Base-by-base conservation (phyloP, 2,113 vertebrate species). In the Leucopsar rothschildi region DNA sequence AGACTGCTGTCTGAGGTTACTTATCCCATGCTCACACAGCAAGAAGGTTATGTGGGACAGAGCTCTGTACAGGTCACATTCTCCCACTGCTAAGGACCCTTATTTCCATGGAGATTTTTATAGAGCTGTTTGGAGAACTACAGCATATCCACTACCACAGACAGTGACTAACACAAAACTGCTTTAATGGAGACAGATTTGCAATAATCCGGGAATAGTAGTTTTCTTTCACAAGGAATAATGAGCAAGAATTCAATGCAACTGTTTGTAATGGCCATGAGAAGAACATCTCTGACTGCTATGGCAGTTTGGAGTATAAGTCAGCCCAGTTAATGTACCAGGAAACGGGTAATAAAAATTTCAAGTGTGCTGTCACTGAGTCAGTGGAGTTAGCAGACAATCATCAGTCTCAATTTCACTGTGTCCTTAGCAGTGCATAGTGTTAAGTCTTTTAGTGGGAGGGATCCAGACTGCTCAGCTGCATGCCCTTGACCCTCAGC, bases 261-360 rank as follows among this genome's bases (percentile, higher is more conserved):
- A 27, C 69, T 89, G 39, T 91, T 93, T 84, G 31, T 92, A 84
- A 60, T 45, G 49, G 56, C 45, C 19, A 35, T 68, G 29, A 82
- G 73, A 92, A 39, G 40, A 80, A 87, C 28, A 68, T 52, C 33
- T 82, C 56, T 87, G 61, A 61, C 65, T 4, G 0, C 60, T 91
- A 3, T n/a, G 69, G 47, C 59, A 71, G 44, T 69, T 76, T 64
- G 29, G 53, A 44, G 15, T 69, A 22, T 73, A 94, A 83, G 56
- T 87, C 70, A 79, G 61, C 37, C 42, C 39, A 66, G 72, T 87
- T 95, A 95, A 85, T 66, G 40, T 85, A 61, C 77, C 84, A 86
- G 78, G 80, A 97, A 92, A 56, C 56, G 91, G 89, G 75, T 50
- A 83, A 92, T 91, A 84, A 92, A 84, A 68, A 72, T 86, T 92